A percentile compares a stretch with the other conserved stretches of the same genome.
Evolutionary conservation across 2,888 invertebrate species (phyloP).

Genomic region (Petrolisthes cinctipes): DNA sequence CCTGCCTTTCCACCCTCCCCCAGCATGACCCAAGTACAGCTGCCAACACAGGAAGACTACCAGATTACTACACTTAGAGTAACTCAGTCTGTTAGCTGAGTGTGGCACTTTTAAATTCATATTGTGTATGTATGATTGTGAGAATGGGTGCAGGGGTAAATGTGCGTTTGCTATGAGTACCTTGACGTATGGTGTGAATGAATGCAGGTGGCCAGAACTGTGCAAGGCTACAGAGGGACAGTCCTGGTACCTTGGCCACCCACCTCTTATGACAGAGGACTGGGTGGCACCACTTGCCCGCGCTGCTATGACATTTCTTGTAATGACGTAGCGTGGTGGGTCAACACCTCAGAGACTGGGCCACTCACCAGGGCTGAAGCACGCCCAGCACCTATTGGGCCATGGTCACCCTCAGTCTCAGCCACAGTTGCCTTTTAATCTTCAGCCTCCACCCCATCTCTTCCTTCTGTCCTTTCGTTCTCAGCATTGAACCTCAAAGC

Average conservation of each 20-base stretch:
- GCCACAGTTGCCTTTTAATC: not conserved
- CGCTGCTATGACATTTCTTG: conserved; percentile 1
- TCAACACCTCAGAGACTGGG: conserved; percentile 55
- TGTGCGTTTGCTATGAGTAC: conserved; percentile 26
- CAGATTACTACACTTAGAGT: conserved; percentile 33
- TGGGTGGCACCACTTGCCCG: conserved; percentile 39
- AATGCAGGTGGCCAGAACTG: not conserved
- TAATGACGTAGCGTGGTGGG: conserved; percentile 47
- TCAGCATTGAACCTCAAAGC: not conserved
- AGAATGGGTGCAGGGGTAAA: conserved; percentile 21
- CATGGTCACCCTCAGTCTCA: not conserved
- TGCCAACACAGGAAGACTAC: conserved; percentile 45
- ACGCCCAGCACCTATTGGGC: not conserved
- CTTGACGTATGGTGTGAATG: conserved; percentile 48
- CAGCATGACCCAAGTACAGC: conserved; percentile 45
- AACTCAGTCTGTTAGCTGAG: conserved; percentile 6
- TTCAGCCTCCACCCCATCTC: not conserved
- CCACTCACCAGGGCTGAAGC: conserved; percentile 51
- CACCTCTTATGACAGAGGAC: conserved; percentile 52
- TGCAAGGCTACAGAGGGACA: conserved; percentile 22
- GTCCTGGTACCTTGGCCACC: conserved; percentile 40
- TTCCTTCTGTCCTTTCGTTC: not conserved
- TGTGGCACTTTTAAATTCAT: conserved; percentile 16
- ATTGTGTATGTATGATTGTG: conserved; percentile 23
- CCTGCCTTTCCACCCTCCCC: not conserved